Evolutionary conservation across 1,140 invertebrate genomes (phyloP).

Genomic region (Neuroterus valhalla): DNA sequence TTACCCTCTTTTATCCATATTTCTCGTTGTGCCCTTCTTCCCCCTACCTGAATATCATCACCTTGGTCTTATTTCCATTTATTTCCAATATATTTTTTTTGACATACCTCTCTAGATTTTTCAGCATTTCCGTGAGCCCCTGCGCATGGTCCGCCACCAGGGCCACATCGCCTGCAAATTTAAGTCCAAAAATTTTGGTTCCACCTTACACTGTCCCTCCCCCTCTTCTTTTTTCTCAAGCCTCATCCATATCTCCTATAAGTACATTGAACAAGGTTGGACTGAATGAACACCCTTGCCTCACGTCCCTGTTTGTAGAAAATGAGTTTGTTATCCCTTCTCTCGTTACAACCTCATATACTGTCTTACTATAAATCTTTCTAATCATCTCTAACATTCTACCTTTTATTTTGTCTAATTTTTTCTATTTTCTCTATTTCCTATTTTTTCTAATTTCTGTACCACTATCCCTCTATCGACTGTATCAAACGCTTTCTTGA

Average conservation of each 20-base stretch:
- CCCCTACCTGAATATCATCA: too few species aligned
- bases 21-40: too few species aligned
- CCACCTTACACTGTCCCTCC: not conserved
- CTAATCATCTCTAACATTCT: conserved; percentile 28
- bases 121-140: not conserved
- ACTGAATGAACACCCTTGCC: conserved; percentile 22
- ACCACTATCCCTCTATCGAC: not conserved
- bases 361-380: not conserved
- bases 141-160: too few species aligned
- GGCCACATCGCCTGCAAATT: not conserved
- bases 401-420: too few species aligned
- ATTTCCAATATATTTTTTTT: too few species aligned
- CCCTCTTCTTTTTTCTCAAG: not conserved
- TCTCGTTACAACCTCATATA: conserved; percentile 13
- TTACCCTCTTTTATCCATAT: too few species aligned
- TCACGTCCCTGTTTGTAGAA: not conserved
- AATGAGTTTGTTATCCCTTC: not conserved
- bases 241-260: too few species aligned
- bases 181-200: not conserved
- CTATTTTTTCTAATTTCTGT: conserved; percentile 32
- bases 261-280: conserved; percentile 4
- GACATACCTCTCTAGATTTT: too few species aligned
- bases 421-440: too few species aligned
- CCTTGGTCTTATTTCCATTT: too few species aligned
- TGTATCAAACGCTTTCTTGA: not conserved